phyloP scores from a whole-genome alignment of 92 coral and sea anemone species.

The Montipora capitata region DNA sequence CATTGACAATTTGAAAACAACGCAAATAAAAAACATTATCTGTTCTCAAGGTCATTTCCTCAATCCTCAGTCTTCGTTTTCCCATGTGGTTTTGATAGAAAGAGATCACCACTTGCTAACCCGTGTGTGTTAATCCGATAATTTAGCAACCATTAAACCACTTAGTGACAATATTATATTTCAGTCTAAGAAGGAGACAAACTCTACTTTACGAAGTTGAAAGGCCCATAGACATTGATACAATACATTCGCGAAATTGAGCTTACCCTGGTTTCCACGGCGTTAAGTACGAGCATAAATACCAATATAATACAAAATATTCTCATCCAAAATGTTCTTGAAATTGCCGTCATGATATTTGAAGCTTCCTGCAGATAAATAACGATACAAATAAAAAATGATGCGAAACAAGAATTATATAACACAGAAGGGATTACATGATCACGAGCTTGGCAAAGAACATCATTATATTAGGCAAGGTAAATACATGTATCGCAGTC shows the following conservation, averaged over 20 bases:
- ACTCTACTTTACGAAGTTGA: neutral
- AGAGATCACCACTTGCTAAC: neutral
- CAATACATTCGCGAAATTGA: neutral
- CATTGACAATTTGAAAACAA: too few species aligned
- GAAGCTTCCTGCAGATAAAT: neutral
- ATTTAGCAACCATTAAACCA: conserved; percentile 28
- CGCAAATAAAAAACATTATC: too few species aligned
- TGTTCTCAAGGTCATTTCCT: too few species aligned
- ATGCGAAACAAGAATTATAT: neutral
- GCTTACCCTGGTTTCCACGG: conserved; percentile 23
- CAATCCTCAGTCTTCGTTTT: neutral
- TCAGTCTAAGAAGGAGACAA: conserved; percentile 53
- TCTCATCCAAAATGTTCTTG: conserved; percentile 35
- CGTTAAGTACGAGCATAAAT: conserved; percentile 29
- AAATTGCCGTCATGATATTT: conserved; percentile 24
- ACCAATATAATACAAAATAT: conserved; percentile 13
- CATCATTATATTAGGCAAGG: neutral
- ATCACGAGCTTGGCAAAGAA: neutral
- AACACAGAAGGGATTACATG: neutral
- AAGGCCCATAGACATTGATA: conserved; percentile 34
- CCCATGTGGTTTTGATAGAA: neutral
- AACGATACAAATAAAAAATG: neutral
- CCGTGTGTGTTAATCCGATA: conserved; percentile 4
- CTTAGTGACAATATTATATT: conserved; percentile 23
- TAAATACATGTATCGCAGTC: neutral